Evolutionary conservation across 2,113 vertebrate genomes (phyloP), one percentile per base, ranked within the genome.

Genomic region (Zosterops japonicus): DNA sequence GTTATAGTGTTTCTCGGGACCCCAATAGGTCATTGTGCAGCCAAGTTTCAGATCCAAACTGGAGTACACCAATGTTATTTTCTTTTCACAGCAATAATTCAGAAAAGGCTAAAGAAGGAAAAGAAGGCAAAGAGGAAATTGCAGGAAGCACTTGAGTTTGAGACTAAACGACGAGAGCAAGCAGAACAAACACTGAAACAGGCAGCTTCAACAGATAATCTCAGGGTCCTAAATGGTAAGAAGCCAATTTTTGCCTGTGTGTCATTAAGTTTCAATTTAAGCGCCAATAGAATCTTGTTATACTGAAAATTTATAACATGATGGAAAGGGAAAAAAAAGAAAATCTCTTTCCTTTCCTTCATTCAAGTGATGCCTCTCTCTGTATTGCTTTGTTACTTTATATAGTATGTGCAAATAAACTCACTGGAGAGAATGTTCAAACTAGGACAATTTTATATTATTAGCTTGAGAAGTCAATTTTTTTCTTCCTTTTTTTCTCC

Each of bases 51-150:
- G 49, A 64, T 53, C 31, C 27, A 10, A 83, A 90, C 35, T 22
- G 63, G n/a, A 94, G 76, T 55, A 23, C 13, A 33, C 39, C 53
- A 47, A 82, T 76, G n/a, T 55, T 83, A 59, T 89, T 92, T 74
- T 68, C 92, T 90, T 94, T 84, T 77, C 69, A 67, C 87, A 99
- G 99, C 99, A 91, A 99, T 99, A 97, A 98, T 99, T 98, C 99
- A 99, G 98, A 99, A 99, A 92, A 98, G 99, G 93, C 97, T 99
- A 98, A 99, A 99, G 98, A 99, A 99, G 97, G 99, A 99, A 97
- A 99, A 99, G 97, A 99, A 99, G 92, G 99, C 99, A 64, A 99
- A 99, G 98, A 99, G 99, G 98, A 99, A 99, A 99, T 98, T 99
- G 86, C 99, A 99, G 94, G 99, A 99, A 98, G 99, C 99, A 13